Conservation (phyloP, 2,888 invertebrate genomes). For the Ormyrus rosae region DNA sequence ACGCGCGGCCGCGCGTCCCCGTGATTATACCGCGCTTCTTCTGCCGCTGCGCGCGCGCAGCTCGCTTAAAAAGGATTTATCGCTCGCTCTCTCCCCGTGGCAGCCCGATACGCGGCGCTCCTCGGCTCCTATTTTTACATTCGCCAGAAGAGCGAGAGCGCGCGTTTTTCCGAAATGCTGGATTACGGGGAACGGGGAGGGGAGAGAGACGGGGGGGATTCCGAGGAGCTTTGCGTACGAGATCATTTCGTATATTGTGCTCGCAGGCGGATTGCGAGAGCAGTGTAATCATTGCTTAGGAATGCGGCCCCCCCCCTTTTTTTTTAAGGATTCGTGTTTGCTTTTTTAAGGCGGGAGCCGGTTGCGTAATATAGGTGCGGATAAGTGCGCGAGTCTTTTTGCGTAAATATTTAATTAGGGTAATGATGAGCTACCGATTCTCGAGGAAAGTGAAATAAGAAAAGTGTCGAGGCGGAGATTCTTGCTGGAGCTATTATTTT, state of each 20-base stretch:
- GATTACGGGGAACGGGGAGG: slow-evolving; percentile 25
- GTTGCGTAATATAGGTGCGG: too few relatives aligned
- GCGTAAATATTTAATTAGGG: too few relatives aligned
- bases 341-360: too few relatives aligned
- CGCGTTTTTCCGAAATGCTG: slow-evolving; percentile 44
- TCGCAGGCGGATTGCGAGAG: too few relatives aligned
- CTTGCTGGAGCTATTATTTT: too few relatives aligned
- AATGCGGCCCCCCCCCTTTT: neutral
- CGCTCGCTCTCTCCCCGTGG: slow-evolving; percentile 12
- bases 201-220: neutral
- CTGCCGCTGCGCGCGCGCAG: neutral
- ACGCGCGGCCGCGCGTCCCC: slow-evolving; percentile 2
- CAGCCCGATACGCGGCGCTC: neutral
- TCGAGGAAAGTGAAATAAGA: too few relatives aligned
- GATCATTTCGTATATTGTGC: too few relatives aligned
- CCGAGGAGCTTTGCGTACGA: slow-evolving; percentile 6
- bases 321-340: too few relatives aligned
- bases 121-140: slow-evolving; percentile 3
- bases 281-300: slow-evolving; percentile 3
- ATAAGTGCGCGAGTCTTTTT: too few relatives aligned
- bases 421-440: too few relatives aligned
- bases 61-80: slow-evolving; percentile 45
- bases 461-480: too few relatives aligned
- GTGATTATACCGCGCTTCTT: slow-evolving; percentile 35
- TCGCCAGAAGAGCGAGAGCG: neutral